Conservation (phyloP, 2,797 vertebrate genomes). For the Scolopax rusticola region DNA sequence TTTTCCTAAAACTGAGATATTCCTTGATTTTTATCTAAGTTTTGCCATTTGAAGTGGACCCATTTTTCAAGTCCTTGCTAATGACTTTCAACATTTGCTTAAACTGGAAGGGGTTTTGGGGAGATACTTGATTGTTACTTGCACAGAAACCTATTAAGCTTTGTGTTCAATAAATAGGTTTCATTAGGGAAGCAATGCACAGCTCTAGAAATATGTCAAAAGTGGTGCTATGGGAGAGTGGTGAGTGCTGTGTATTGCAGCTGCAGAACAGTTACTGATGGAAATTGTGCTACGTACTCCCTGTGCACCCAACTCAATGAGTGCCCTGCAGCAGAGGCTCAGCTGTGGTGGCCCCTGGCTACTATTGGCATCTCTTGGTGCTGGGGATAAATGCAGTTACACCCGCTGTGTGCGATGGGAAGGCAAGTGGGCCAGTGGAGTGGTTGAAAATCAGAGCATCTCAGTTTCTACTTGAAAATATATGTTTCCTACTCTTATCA, state of each 20-base stretch:
- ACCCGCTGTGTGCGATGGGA: background rate
- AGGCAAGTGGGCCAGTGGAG: background rate
- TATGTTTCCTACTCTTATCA: background rate
- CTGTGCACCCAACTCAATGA: background rate
- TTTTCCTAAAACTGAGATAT: background rate
- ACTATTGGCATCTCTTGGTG: background rate
- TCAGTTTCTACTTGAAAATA: background rate
- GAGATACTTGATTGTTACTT: background rate
- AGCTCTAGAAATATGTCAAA: background rate
- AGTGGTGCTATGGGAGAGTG: background rate
- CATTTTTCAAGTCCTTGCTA: background rate
- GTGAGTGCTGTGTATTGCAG: background rate
- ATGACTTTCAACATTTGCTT: background rate
- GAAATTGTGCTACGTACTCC: background rate
- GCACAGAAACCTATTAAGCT: background rate
- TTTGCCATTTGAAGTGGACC: background rate
- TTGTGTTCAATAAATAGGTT: background rate
- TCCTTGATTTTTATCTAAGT: background rate
- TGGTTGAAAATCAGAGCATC: background rate
- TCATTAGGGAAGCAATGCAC: background rate
- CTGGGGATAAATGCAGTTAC: background rate
- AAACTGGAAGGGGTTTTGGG: background rate
- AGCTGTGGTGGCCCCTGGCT: background rate
- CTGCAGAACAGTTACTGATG: background rate
- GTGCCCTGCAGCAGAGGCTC: background rate